Percentiles rank a stretch among this genome's conserved stretches.
Conservation (phyloP, 1,140 invertebrate genomes). For the Bombus superbus region DNA sequence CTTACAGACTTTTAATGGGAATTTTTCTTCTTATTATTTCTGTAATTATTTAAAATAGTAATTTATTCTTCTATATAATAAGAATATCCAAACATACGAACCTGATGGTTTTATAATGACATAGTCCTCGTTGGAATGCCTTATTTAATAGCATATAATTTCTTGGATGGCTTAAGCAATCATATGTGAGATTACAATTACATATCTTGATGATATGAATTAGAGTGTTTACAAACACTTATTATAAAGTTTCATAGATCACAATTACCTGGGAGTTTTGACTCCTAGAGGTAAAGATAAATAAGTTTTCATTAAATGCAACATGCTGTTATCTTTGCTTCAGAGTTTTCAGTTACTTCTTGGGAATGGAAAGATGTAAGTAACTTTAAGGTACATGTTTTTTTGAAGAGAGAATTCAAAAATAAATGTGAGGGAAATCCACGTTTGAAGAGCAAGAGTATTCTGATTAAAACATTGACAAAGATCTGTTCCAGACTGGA, state of each 20-base stretch:
- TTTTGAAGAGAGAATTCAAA: conserved; percentile 32
- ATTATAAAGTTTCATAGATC: neutral
- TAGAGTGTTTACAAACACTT: neutral
- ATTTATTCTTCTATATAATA: conserved; percentile 5
- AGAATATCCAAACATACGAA: neutral
- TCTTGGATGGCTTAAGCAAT: neutral
- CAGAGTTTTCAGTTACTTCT: conserved; percentile 66
- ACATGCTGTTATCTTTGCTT: conserved; percentile 72
- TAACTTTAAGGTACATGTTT: conserved; percentile 49
- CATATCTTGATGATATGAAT: neutral
- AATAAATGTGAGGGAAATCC: conserved; percentile 22
- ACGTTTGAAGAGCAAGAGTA: conserved; percentile 25
- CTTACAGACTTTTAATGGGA: conserved; percentile 4
- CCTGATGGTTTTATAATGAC: neutral
- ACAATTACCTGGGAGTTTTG: neutral
- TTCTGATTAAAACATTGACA: conserved; percentile 29
- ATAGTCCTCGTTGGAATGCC: neutral
- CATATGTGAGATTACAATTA: neutral
- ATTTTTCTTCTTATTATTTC: conserved; percentile 7
- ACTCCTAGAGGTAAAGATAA: neutral
- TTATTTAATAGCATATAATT: neutral
- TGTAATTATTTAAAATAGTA: neutral
- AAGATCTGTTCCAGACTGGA: conserved; percentile 44
- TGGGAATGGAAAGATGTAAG: conserved; percentile 56
- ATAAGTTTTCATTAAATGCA: conserved; percentile 54